Conservation (phyloP, 2,888 invertebrate species). For the Phaonia tiefii region DNA sequence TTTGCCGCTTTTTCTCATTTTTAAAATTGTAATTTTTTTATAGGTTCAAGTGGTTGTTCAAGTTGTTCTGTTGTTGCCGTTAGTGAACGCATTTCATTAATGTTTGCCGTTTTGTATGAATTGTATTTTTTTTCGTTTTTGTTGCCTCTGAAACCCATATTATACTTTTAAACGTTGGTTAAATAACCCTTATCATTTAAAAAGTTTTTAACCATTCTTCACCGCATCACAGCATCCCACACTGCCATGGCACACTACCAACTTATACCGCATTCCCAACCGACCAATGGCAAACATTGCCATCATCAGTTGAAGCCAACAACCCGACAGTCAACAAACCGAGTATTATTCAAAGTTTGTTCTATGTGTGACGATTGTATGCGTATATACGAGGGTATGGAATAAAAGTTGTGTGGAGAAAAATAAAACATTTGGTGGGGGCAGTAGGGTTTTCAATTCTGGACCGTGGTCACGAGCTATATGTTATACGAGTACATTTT, state of each 20-base stretch:
- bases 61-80: background rate
- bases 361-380: background rate
- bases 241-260: background rate
- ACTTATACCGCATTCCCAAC: background rate
- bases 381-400: background rate
- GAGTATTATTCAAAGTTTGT: background rate
- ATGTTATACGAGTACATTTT: too few relatives aligned
- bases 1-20: background rate
- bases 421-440: too few relatives aligned
- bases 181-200: constrained; percentile 44
- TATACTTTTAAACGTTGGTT: constrained; percentile 28
- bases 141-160: constrained; percentile 7
- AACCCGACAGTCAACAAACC: constrained; percentile 15
- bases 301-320: constrained; percentile 8
- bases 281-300: background rate
- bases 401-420: background rate
- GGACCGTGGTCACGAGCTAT: too few relatives aligned
- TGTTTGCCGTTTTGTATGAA: too few relatives aligned
- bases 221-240: background rate
- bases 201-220: constrained; percentile 25
- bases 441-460: too few relatives aligned
- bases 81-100: constrained; percentile 28
- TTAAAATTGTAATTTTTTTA: constrained; percentile 1
- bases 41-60: background rate
- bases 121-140: background rate